Conservation (phyloP, 1,140 invertebrate genomes). For the Hyles euphorbiae region DNA sequence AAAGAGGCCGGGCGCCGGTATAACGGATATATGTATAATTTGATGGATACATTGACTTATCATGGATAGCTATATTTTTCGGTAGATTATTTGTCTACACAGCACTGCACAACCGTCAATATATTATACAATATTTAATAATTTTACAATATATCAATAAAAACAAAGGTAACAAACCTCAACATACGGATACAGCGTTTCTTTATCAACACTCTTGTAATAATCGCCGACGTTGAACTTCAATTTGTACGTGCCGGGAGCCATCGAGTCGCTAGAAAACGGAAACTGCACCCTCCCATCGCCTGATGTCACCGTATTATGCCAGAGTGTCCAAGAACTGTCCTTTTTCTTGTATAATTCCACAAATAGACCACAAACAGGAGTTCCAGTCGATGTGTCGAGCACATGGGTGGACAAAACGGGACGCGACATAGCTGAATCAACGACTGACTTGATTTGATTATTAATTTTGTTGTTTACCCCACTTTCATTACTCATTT, state of each 20-base stretch:
- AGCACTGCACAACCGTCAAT: too few species aligned
- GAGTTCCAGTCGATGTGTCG: constrained; percentile 80
- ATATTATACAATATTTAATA: too few species aligned
- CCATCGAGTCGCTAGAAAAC: constrained; percentile 77
- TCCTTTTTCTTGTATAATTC: constrained; percentile 81
- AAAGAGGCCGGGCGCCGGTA: too few species aligned
- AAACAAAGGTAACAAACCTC: constrained; percentile 75
- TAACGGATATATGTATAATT: too few species aligned
- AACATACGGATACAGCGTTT: constrained; percentile 85
- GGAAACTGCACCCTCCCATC: constrained; percentile 82
- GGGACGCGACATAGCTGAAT: constrained; percentile 47
- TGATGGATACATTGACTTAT: too few species aligned
- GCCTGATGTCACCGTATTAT: constrained; percentile 79
- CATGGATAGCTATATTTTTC: too few species aligned
- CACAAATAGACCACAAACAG: constrained; percentile 77
- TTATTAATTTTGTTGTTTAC: too few species aligned
- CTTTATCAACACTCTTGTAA: constrained; percentile 77
- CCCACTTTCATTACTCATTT: too few species aligned
- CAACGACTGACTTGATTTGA: too few species aligned
- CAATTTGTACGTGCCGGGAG: constrained; percentile 83
- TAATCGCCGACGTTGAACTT: constrained; percentile 85
- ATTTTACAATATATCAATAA: too few species aligned
- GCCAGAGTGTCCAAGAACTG: constrained; percentile 78
- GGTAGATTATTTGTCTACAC: too few species aligned
- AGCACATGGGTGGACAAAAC: constrained; percentile 80